Evolutionary conservation across 2,888 invertebrate species (phyloP), one percentile per base, ranked within the genome.

Genomic region (Drosophila affinis): DNA sequence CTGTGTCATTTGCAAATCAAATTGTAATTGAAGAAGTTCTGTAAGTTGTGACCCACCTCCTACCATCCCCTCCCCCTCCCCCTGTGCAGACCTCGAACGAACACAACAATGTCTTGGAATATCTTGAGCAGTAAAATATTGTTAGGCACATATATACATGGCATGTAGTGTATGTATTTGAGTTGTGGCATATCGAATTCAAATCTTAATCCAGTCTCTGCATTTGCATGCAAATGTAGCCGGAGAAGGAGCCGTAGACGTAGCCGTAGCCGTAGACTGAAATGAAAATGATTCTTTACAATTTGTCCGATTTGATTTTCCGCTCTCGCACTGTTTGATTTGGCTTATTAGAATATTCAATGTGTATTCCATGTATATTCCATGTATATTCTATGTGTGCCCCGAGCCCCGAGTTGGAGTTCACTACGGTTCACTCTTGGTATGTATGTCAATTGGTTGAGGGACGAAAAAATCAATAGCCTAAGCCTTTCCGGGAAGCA

Each of bases 1-100:
- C 68, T 54, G 59, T 71, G 55, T 79, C 74, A 81, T 76, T 81
- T 81, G 81, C 84, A 81, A 84, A 84, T 82, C 79, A 84, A 81
- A 79, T 84, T 79, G 76, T 76, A 79, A 81, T 79, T 84, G 81
- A 76, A 76, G 65, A 75, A 77, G 62, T 67, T 57, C 62, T 68
- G 48, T 53, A 51, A 34, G 61, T 61, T 53, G 46, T 54, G 45
- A 34, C 24, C 59, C 54, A 34, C 59, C 24, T 9, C 39, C 59
- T 21, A 24, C 14, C 14, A 21, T 18, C n/a, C 3, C 39, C 21
- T 21, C 21, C 17, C 58, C 52, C 21, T 21, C 49, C 24, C 18
- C 18, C 18, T 18, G 18, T 18, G 3, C 24, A 24, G 24, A 24
- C 21, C 21, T 21, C 21, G 21, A 24, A 4, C 4, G 5, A 24